Evolutionary conservation across 1,140 invertebrate genomes (phyloP).

Genomic region (Steinernema khuongi): DNA sequence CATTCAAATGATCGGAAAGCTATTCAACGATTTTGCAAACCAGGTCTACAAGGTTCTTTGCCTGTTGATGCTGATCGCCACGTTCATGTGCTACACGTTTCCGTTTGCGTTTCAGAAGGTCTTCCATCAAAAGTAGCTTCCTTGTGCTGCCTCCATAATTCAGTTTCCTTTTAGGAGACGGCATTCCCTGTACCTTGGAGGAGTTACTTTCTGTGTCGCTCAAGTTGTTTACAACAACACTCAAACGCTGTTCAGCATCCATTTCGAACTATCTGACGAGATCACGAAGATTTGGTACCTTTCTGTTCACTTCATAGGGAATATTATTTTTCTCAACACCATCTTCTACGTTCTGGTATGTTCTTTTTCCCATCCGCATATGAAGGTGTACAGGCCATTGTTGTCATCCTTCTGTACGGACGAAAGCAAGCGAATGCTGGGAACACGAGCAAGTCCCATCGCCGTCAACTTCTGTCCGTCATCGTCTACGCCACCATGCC

Average conservation of each 20-base stretch:
- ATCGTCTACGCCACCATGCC: background rate
- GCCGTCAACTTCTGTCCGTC: background rate
- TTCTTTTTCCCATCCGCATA: background rate
- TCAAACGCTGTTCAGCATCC: background rate
- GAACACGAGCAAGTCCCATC: background rate
- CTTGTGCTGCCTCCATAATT: background rate
- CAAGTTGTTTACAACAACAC: background rate
- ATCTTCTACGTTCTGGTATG: background rate
- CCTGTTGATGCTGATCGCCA: background rate
- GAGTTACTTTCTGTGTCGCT: background rate
- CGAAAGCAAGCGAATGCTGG: background rate
- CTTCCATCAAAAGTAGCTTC: background rate
- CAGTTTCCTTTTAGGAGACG: background rate
- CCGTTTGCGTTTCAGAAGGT: background rate
- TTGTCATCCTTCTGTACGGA: background rate
- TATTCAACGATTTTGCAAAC: background rate
- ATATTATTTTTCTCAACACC: background rate
- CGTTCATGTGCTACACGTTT: background rate
- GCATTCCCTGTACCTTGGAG: background rate
- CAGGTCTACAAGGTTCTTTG: background rate
- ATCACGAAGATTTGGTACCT: background rate
- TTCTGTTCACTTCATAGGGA: background rate
- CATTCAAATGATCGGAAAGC: background rate
- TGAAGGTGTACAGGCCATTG: background rate
- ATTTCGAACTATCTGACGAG: background rate